These are phyloP conservation scores for Lateolabrax maculatus DNA, from an alignment of 2,797 vertebrate species.

Conservation along the genomic window DNA sequence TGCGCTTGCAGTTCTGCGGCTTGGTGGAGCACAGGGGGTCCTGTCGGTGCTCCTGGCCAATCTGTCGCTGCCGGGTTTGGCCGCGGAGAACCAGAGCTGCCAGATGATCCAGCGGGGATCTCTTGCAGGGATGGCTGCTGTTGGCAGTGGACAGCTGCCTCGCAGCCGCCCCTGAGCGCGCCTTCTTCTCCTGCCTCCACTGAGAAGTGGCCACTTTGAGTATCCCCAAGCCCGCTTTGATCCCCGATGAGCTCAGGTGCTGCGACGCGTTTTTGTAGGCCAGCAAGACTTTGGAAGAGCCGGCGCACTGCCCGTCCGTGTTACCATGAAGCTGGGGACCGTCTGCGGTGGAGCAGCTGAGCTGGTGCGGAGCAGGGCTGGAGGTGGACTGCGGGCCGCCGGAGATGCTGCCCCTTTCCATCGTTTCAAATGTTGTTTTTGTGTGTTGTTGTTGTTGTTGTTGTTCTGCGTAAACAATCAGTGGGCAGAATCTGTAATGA, in stretches of 20 bases:
- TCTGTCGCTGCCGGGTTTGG: constrained; percentile 60
- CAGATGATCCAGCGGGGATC: constrained; percentile 78
- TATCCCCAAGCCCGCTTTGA: constrained; percentile 82
- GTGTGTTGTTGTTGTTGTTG: not conserved
- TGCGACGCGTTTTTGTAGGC: constrained; percentile 79
- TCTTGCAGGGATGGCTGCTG: constrained; percentile 61
- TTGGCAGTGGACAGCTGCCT: constrained; percentile 42
- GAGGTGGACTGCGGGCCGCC: constrained; percentile 26
- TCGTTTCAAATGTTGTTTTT: constrained; percentile 4
- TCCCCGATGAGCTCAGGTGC: constrained; percentile 70
- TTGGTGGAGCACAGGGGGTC: constrained; percentile 69
- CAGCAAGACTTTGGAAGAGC: constrained; percentile 68
- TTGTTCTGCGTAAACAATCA: not conserved
- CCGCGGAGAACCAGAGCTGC: constrained; percentile 77
- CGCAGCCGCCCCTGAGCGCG: constrained; percentile 47
- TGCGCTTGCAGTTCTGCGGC: constrained; percentile 83
- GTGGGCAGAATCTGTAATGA: not conserved
- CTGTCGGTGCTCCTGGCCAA: constrained; percentile 50
- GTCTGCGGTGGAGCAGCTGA: constrained; percentile 36
- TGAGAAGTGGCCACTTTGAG: constrained; percentile 81
- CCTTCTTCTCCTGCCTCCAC: constrained; percentile 82
- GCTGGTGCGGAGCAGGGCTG: constrained; percentile 39
- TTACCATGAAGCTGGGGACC: constrained; percentile 28
- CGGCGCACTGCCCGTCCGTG: constrained; percentile 50
- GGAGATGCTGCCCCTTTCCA: constrained; percentile 61